Evolutionary conservation across 1,140 invertebrate species (phyloP).

Genomic region (Microvelia longipes): DNA sequence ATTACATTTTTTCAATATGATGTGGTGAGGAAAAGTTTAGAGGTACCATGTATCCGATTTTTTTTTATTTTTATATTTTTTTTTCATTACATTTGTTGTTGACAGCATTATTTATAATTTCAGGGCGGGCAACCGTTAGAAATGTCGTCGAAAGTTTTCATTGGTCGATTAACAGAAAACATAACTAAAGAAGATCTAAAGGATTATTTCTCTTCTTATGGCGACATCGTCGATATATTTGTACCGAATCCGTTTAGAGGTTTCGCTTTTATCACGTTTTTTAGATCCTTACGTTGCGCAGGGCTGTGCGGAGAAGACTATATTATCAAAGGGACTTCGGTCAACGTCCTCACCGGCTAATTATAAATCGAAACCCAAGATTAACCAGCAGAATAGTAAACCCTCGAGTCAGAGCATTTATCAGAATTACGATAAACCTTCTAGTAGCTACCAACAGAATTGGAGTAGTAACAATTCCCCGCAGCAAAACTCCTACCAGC

Average conservation of each 20-base stretch:
- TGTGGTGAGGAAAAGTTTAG: too few species aligned
- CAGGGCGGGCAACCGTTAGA: conserved; percentile 54
- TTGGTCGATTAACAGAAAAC: conserved; percentile 43
- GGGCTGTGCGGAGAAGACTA: conserved; percentile 47
- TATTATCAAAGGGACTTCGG: conserved; percentile 37
- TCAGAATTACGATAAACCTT: not conserved
- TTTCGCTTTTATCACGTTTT: conserved; percentile 48
- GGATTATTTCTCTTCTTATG: conserved; percentile 47
- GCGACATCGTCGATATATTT: too few species aligned
- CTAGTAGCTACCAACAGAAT: not conserved
- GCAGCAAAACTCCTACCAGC: not conserved
- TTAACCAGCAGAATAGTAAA: not conserved
- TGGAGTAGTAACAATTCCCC: not conserved
- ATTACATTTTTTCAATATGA: too few species aligned
- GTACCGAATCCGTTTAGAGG: conserved; percentile 44
- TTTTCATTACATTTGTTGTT: not conserved
- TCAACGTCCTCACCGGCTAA: not conserved
- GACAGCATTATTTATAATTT: not conserved
- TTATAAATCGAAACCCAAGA: not conserved
- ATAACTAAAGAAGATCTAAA: conserved; percentile 36
- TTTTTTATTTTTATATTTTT: too few species aligned
- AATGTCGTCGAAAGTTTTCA: conserved; percentile 37
- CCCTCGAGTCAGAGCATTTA: not conserved
- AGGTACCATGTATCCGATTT: too few species aligned
- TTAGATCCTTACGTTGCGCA: conserved; percentile 44